Percentiles rank a stretch among this genome's conserved stretches.
Conservation (phyloP, 2,888 invertebrate species). For the Caenorhabditis angaria region DNA sequence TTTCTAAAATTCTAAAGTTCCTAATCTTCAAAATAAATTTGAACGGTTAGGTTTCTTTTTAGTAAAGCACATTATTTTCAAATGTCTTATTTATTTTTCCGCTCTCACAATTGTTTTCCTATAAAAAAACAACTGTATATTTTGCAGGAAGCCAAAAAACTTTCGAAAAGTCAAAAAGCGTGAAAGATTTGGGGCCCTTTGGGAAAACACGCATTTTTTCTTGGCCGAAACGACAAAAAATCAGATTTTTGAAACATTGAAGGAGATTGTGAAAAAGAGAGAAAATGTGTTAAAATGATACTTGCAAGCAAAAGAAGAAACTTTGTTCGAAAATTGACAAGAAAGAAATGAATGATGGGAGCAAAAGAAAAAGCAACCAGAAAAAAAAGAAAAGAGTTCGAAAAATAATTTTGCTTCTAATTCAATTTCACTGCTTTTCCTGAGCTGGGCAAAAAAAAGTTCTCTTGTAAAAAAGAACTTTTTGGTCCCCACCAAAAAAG, state of each 20-base stretch:
- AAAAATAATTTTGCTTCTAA: not conserved
- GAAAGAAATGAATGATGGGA: not conserved
- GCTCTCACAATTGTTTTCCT: too few relatives aligned
- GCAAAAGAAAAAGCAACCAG: too few relatives aligned
- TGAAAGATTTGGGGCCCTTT: not conserved
- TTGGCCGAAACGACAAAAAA: not conserved
- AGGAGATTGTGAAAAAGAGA: not conserved
- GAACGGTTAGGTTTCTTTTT: too few relatives aligned
- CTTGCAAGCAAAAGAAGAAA: not conserved
- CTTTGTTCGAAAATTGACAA: not conserved
- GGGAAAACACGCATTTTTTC: not conserved
- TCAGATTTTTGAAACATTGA: not conserved
- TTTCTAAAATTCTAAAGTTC: too few relatives aligned
- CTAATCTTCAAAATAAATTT: too few relatives aligned
- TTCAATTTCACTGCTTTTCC: too few relatives aligned
- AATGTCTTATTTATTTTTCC: too few relatives aligned
- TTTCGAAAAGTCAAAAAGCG: not conserved
- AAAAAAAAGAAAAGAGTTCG: slow-evolving; percentile 3
- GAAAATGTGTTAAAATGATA: not conserved
- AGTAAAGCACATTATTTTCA: too few relatives aligned
- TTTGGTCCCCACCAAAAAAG: slow-evolving; percentile 9
- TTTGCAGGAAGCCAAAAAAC: not conserved
- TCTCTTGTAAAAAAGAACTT: too few relatives aligned
- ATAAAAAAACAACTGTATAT: slow-evolving; percentile 4
- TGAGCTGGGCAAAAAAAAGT: too few relatives aligned